Base-by-base conservation (phyloP, 1,140 invertebrate species). In the Helicoverpa armigera region DNA sequence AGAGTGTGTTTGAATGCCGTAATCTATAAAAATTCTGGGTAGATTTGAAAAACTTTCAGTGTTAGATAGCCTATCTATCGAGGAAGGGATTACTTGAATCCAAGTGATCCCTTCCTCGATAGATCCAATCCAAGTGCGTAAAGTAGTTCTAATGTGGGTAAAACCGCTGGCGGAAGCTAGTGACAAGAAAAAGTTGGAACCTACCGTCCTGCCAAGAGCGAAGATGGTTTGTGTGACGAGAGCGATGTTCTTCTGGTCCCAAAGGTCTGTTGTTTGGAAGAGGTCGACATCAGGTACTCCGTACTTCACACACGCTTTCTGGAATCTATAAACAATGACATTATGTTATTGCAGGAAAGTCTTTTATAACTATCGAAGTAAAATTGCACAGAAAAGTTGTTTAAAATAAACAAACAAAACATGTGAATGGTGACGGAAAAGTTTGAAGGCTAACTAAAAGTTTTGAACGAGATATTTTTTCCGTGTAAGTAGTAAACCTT, bases 181-280 rank as follows among this genome's bases (percentile, higher is more conserved):
- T 43, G 3, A 9, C 12, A 50, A 72, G 23, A 61, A 16, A 23
- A 14, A 35, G 4, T 23, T 29, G n/a, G 29, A 18, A 72, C 96
- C 94, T 96, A 98, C 98, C 89, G 97, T 97, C 88, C 98, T 96
- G 12, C 98, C 98, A 72, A 99, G 96, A 48, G 98, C 98, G 90
- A 98, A 98, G 75, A 99, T 96, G 50, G 98, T 98, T 72, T 97
- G 97, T 7, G 98, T 97, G 1, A 99, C 98, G 85, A 98, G 96
- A 10, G 97, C 96, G 83, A 99, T 98, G 91, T 99, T 98, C 92
- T 99, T 98, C 91, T 97, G 97, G 91, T 99, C 98, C 96, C 97
- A 99, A 5, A 99, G 95, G 91, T 99, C 98, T 9, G 98, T 98
- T 0, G 98, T 98, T 94, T 99, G 98, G 96, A 99, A 99, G 2